phyloP scores from a whole-genome alignment of 2,797 vertebrate species.

The Stomatorhinus walkeri region DNA sequence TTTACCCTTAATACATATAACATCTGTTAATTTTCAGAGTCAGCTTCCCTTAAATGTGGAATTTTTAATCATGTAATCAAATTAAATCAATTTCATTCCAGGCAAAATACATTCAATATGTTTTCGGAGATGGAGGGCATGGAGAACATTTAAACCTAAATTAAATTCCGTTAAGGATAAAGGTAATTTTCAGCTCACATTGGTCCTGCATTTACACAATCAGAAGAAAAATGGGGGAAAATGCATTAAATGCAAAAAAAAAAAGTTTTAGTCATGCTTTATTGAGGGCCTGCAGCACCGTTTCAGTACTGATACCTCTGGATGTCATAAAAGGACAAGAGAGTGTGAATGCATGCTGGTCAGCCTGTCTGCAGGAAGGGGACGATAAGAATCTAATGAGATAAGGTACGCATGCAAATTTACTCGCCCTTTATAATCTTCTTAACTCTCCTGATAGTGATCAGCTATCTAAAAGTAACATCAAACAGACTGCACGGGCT shows the following conservation, averaged over 20 bases:
- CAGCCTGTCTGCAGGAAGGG: constrained; percentile 50
- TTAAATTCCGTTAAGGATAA: not conserved
- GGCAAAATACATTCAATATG: not conserved
- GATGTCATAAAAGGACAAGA: not conserved
- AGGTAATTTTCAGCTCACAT: not conserved
- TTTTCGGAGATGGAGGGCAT: not conserved
- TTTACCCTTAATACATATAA: not conserved
- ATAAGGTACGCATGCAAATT: constrained; percentile 74
- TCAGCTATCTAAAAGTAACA: constrained; percentile 63
- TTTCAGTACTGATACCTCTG: not conserved
- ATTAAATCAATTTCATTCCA: not conserved
- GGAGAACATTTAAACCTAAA: not conserved
- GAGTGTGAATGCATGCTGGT: constrained; percentile 49
- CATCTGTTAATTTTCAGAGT: not conserved
- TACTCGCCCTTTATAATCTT: constrained; percentile 70
- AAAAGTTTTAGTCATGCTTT: constrained; percentile 4
- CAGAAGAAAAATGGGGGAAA: not conserved
- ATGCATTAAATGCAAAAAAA: constrained; percentile 10
- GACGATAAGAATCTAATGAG: constrained; percentile 73
- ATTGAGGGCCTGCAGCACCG: not conserved
- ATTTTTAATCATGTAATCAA: not conserved
- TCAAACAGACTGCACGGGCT: constrained; percentile 37
- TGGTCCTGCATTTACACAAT: not conserved
- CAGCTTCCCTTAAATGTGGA: not conserved
- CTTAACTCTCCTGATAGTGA: constrained; percentile 66